Percentiles rank a stretch among this genome's conserved stretches.
Conservation (phyloP, 2,888 invertebrate genomes). For the Nomada flava region DNA sequence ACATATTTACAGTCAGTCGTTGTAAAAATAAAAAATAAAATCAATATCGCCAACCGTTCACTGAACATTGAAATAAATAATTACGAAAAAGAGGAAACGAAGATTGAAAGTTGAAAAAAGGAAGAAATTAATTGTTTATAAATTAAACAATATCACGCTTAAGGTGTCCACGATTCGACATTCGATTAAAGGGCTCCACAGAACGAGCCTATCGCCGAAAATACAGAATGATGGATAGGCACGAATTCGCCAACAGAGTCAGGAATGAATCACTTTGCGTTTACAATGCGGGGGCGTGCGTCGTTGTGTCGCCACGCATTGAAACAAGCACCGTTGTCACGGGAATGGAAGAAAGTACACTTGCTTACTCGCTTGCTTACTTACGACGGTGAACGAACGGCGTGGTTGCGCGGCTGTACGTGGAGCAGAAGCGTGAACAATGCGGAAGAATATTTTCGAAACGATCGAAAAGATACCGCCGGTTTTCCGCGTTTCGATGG, state of each 20-base stretch:
- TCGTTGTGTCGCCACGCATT: conserved; percentile 34
- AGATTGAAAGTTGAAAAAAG: too few species aligned
- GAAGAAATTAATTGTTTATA: too few species aligned
- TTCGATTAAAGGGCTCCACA: too few species aligned
- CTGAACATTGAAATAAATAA: too few species aligned
- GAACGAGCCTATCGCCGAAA: too few species aligned
- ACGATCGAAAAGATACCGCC: conserved; percentile 23
- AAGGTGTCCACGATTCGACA: too few species aligned
- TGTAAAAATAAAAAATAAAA: too few species aligned
- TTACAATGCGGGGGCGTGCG: conserved; percentile 59
- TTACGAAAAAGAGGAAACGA: too few species aligned
- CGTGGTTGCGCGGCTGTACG: conserved; percentile 36
- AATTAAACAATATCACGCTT: too few species aligned
- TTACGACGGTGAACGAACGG: conserved; percentile 20
- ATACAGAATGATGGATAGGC: not conserved
- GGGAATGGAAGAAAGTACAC: conserved; percentile 15
- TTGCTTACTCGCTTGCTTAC: not conserved
- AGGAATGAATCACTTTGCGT: conserved; percentile 54
- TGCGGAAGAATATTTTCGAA: conserved; percentile 52
- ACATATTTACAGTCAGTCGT: too few species aligned
- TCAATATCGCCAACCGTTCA: too few species aligned
- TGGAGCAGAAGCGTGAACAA: conserved; percentile 41
- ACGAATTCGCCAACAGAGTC: conserved; percentile 24
- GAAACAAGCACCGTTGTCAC: conserved; percentile 33
- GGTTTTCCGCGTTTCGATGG: conserved; percentile 37